A percentile compares a stretch with the other conserved stretches of the same genome.
Evolutionary conservation across 2,113 vertebrate species (phyloP).

Genomic region (Neogale vison): DNA sequence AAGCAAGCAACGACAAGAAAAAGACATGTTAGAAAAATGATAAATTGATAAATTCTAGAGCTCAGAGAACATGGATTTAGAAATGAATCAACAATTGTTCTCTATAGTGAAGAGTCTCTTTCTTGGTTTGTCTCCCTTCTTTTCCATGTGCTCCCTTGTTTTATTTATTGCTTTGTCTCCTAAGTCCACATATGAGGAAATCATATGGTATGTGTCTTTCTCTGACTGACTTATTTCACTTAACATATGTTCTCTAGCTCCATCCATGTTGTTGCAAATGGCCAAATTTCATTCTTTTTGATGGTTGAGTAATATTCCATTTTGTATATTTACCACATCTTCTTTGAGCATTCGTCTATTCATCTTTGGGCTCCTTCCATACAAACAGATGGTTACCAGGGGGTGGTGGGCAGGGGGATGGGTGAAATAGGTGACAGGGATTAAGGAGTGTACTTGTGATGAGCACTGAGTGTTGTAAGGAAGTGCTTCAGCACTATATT

Average conservation of each 20-base stretch:
- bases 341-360: neutral
- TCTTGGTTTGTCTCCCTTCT: neutral
- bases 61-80: neutral
- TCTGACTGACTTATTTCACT: neutral
- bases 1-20: neutral
- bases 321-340: neutral
- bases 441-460: neutral
- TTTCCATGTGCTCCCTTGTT: neutral
- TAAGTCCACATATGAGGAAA: neutral
- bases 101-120: neutral
- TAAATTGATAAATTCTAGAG: neutral
- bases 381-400: neutral
- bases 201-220: neutral
- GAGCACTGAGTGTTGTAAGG: neutral
- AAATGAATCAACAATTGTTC: neutral
- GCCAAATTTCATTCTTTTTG: neutral
- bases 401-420: neutral
- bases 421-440: neutral
- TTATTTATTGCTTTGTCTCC: neutral
- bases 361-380: neutral
- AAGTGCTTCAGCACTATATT: neutral
- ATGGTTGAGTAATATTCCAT: neutral
- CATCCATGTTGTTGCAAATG: neutral
- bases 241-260: neutral
- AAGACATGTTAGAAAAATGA: neutral